Percentiles rank a stretch among this genome's conserved stretches.
Evolutionary conservation across 2,113 vertebrate species (phyloP).

Genomic region (Calyptomena viridis): DNA sequence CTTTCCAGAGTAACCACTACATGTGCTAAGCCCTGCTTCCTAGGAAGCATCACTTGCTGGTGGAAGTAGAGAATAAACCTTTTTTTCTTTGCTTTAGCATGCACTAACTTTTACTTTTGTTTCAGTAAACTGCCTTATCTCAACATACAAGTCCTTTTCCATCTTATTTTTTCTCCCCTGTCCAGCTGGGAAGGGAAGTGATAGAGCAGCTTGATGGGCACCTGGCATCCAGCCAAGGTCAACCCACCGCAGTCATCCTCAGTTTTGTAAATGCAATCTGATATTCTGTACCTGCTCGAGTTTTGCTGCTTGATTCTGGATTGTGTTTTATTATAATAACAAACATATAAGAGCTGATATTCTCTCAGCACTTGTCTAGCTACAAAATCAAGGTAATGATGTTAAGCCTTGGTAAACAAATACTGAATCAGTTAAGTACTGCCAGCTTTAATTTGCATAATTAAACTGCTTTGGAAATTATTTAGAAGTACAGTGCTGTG

Average conservation of each 20-base stretch:
- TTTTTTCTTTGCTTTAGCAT: background rate
- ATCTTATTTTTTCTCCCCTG: background rate
- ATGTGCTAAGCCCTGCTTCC: background rate
- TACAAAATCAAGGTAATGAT: background rate
- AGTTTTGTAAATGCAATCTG: background rate
- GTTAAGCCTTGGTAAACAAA: background rate
- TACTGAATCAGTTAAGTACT: background rate
- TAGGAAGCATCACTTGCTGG: background rate
- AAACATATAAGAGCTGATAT: background rate
- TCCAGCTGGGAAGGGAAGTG: background rate
- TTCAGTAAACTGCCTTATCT: background rate
- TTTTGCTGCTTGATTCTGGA: background rate
- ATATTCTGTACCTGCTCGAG: background rate
- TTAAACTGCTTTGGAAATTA: background rate
- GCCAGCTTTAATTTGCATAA: background rate
- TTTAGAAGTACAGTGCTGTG: background rate
- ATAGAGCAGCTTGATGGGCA: background rate
- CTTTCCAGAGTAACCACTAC: too few relatives aligned
- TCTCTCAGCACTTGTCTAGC: background rate
- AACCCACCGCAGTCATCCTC: background rate
- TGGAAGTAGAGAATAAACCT: background rate
- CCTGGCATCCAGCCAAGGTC: background rate
- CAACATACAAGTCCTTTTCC: background rate
- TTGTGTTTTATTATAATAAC: background rate
- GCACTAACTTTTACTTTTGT: background rate